Evolutionary conservation across 2,888 invertebrate species (phyloP), one percentile per base, ranked within the genome.

Genomic region (Caenorhabditis zanzibari): DNA sequence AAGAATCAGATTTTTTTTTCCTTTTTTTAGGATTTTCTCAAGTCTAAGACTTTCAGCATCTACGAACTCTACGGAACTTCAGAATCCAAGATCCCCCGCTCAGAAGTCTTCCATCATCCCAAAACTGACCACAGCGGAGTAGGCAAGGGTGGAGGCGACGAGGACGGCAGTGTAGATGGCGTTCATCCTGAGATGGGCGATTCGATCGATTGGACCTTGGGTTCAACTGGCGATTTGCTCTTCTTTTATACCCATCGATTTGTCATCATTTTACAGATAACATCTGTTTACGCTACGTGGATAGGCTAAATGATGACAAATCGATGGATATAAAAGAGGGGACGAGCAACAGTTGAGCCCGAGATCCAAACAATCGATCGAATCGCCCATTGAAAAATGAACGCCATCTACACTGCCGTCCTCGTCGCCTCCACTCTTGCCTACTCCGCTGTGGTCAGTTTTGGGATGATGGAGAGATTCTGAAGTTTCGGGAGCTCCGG

Each of bases 141-240:
- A 71, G 71, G 71, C 71, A 26, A 71, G 71, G 16, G 58, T 58
- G 56, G 71, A 58, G 58, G 44, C 71, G 41, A 71, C 58, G 24
- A 71, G 71, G 56, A 71, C 26, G 44, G 72, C 72, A 14, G 72
- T 61, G 72, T 71, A 71, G 58, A 58, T 56, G 71, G 44, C 58
- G 44, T 58, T 71, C 58, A 71, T 63, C 24, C 41, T 71, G 41
- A 24, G 54, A 6, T 26, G 56, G 19, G 26, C 41, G 26, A n/a
- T 28, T 38, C 41, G 58, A 41, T 52, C 38, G 35, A 35, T 52
- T 52, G 66, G 66, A 68, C 35, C 52, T 68, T 68, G 35, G 5
- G 5, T 32, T 9, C 19, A 35, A 35, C 59, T 35, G 35, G 28
- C 61, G 12, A 24, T 32, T 22, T 22, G 10, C 24, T 22, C 38